phyloP scores from a whole-genome alignment of 2,888 invertebrate species.

The Tillus elongatus region DNA sequence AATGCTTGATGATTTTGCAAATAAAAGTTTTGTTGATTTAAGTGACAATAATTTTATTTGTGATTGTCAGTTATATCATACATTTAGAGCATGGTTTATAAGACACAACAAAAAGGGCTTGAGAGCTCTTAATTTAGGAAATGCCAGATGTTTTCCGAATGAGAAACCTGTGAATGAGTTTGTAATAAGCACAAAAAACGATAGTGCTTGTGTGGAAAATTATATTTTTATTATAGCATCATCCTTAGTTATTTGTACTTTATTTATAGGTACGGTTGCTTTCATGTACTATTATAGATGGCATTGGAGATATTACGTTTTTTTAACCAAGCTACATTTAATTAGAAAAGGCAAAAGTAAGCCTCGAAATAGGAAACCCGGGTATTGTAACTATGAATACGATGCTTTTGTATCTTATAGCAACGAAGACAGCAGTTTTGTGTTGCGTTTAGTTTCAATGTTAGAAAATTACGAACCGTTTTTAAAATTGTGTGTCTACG shows the following conservation, averaged over 20 bases:
- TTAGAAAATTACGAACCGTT: constrained; percentile 52
- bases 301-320: constrained; percentile 49
- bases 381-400: constrained; percentile 41
- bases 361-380: constrained; percentile 29
- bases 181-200: background rate
- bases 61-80: constrained; percentile 40
- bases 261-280: constrained; percentile 42
- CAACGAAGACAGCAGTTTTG: constrained; percentile 53
- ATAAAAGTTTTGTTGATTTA: constrained; percentile 43
- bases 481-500: constrained; percentile 58
- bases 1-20: constrained; percentile 50
- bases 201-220: background rate
- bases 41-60: constrained; percentile 49
- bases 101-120: constrained; percentile 16
- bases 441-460: constrained; percentile 50
- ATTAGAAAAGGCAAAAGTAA: constrained; percentile 37
- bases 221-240: constrained; percentile 18
- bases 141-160: constrained; percentile 12
- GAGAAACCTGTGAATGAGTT: background rate
- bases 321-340: constrained; percentile 47
- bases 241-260: constrained; percentile 30
- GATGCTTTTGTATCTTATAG: constrained; percentile 56
- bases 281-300: constrained; percentile 40
- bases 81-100: constrained; percentile 11
- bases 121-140: constrained; percentile 15